Evolutionary conservation across 2,797 vertebrate genomes (phyloP).

Genomic region (Platalea minor): DNA sequence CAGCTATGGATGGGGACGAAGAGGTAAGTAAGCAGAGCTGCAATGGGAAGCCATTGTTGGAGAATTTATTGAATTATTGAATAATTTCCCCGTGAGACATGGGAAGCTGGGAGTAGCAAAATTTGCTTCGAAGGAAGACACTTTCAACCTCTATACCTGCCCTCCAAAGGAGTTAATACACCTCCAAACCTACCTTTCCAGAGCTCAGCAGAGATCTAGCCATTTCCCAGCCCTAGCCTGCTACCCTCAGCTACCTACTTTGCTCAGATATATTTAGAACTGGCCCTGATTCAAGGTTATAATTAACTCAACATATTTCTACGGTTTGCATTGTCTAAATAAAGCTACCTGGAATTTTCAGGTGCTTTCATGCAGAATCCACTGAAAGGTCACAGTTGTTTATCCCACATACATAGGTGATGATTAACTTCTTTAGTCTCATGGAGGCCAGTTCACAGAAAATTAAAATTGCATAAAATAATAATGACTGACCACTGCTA

Average conservation of each 20-base stretch:
- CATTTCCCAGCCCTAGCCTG: background rate
- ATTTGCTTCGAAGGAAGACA: background rate
- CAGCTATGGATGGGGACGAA: background rate
- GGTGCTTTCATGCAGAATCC: background rate
- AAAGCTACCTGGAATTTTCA: background rate
- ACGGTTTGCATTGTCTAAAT: background rate
- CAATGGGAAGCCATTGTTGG: background rate
- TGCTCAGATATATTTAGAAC: background rate
- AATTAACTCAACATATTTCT: background rate
- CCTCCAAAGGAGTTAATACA: background rate
- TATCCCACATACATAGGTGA: background rate
- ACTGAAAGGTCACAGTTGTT: background rate
- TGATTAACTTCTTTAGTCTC: background rate
- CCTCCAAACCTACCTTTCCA: background rate
- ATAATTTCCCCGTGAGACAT: background rate
- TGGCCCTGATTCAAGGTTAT: background rate
- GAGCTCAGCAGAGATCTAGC: background rate
- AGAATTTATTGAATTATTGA: background rate
- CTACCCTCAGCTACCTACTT: background rate
- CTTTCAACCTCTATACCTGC: background rate
- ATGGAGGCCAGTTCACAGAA: background rate
- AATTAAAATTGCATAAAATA: background rate
- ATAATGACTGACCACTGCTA: accelerated
- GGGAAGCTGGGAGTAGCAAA: background rate
- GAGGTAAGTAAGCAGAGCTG: background rate